Percentiles rank a stretch among this genome's conserved stretches.
These are phyloP conservation scores for Agelastica alni DNA, from an alignment of 2,888 invertebrate genomes.

Conservation along the genomic window DNA sequence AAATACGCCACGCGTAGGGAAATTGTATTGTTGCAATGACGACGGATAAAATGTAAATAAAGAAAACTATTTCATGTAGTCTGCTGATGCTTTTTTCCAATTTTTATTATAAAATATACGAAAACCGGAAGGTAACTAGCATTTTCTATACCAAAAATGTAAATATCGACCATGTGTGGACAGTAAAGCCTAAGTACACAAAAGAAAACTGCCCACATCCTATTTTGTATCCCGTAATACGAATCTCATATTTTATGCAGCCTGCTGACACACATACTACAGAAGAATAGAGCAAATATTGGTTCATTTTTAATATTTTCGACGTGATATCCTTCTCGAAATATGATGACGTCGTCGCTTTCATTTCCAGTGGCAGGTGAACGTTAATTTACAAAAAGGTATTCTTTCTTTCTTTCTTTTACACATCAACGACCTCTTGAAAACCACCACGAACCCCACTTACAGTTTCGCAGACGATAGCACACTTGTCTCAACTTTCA, in stretches of 20 bases:
- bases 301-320: conserved; percentile 28
- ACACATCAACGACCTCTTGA: too few species aligned
- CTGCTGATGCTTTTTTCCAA: too few species aligned
- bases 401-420: too few species aligned
- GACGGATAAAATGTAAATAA: too few species aligned
- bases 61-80: too few species aligned
- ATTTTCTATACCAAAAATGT: conserved; percentile 6
- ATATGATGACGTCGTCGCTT: conserved; percentile 21
- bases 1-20: too few species aligned
- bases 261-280: conserved; percentile 27
- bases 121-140: background rate
- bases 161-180: conserved; percentile 11
- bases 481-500: too few species aligned
- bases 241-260: conserved; percentile 23
- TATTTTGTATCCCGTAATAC: conserved; percentile 14
- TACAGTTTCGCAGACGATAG: too few species aligned
- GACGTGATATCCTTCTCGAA: conserved; percentile 20
- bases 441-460: too few species aligned
- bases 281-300: conserved; percentile 30
- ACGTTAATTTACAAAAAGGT: too few species aligned
- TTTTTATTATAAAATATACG: too few species aligned
- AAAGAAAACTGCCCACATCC: conserved; percentile 15
- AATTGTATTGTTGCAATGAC: too few species aligned
- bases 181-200: conserved; percentile 21
- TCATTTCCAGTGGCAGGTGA: background rate